Percentiles rank a stretch among this genome's conserved stretches.
These are phyloP conservation scores for Zootermopsis nevadensis DNA, from an alignment of 2,888 invertebrate genomes.

Conservation along the genomic window DNA sequence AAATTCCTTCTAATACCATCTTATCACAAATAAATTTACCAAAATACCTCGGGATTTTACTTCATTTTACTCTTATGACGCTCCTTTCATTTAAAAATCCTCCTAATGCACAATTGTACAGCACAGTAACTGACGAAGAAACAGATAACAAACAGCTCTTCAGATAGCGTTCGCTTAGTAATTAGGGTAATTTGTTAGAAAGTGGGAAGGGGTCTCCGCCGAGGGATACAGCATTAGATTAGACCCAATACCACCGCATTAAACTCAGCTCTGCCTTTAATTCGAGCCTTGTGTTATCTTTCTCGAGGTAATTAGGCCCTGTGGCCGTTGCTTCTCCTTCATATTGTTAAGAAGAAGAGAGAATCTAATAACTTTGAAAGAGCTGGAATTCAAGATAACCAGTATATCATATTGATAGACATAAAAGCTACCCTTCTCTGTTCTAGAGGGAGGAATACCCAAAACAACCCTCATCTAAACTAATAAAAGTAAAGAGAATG, in stretches of 20 bases:
- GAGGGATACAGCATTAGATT: neutral
- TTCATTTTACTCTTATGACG: no score
- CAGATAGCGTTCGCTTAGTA: neutral
- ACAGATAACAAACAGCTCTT: neutral
- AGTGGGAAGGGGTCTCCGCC: neutral
- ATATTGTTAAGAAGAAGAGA: slow-evolving; percentile 5
- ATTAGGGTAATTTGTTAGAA: slow-evolving; percentile 17
- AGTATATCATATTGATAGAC: slow-evolving; percentile 7
- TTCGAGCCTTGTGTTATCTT: slow-evolving; percentile 6
- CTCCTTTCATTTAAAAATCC: neutral
- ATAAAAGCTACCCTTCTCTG: neutral
- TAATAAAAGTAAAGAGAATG: no score
- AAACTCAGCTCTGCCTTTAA: neutral
- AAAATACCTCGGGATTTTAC: no score
- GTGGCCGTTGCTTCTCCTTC: neutral
- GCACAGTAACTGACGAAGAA: neutral
- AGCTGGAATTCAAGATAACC: slow-evolving; percentile 12
- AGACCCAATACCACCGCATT: neutral
- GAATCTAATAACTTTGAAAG: neutral
- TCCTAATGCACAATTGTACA: neutral
- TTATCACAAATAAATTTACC: no score
- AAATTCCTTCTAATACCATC: no score
- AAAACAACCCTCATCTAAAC: neutral
- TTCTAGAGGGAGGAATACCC: neutral
- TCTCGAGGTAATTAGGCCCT: slow-evolving; percentile 1